Evolutionary conservation across 1,140 invertebrate species (phyloP), one percentile per base, ranked within the genome.

Genomic region (Lordiphosa mommai): DNA sequence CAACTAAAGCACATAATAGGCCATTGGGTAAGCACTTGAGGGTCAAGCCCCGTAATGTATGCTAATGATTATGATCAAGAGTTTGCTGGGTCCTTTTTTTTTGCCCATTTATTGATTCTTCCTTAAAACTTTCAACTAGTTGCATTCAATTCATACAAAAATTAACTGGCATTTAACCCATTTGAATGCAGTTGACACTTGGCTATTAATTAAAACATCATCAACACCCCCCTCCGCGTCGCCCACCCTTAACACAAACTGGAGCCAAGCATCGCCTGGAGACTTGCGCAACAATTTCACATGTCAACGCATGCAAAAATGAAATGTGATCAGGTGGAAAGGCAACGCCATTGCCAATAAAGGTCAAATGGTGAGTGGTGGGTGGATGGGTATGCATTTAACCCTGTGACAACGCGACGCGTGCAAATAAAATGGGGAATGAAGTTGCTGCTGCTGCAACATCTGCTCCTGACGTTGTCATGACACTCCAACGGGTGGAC

Each of bases 231-330:
- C 12, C 12, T 4, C 13, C 9, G 3, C 10, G n/a, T n/a, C n/a
- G n/a, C 43, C 34, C 47, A 52, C 29, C 36, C 4, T 32, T 23
- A 49, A 6, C 50, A 40, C 33, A 68, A 49, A 55, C 46, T 52
- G 49, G 33, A 58, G 38, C 55, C 72, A 74, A 74, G 70, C 51
- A 74, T 65, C 55, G 72, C 72, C 72, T 53, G 48, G 66, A 76
- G 72, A 76, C 61, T 71, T 76, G 72, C 27, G 51, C 72, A 76
- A 76, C 66, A 76, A 76, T 76, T 76, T 76, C 72, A 67, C 72
- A 76, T 76, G 72, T 76, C 72, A 76, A 76, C 72, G 72, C 66
- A 76, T 74, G 65, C 72, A 74, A 76, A 74, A 74, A 70, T 32
- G 38, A 71, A 76, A 76, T 76, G 72, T 77, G 72, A 76, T 76